Base-by-base conservation (phyloP, 2,113 vertebrate species). In the Notiomystis cincta region DNA sequence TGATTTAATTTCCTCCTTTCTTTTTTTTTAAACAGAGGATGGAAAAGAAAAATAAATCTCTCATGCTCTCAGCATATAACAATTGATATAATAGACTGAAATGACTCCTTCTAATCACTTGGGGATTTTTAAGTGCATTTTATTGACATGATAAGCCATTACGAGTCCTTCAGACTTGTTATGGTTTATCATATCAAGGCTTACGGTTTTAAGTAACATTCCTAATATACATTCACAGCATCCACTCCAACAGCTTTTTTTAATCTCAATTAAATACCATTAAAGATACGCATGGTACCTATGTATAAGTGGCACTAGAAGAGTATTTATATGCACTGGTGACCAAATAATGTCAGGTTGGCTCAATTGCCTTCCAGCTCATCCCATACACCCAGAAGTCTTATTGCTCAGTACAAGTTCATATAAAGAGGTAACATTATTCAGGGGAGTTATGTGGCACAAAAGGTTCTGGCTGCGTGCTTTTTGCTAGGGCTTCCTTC, bases 61-160 rank as follows among this genome's bases (percentile, higher is more conserved):
- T 87, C 61, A 77, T 73, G 81, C 72, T 86, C 87, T 97, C 92
- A 93, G 64, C 83, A 54, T 95, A 81, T 58, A 95, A 72, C 69
- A 90, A 82, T 96, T 95, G 85, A 94, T 96, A 92, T 89, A 91
- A 95, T 92, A 95, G 91, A 95, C 90, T 84, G 87, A 93, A 96
- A 95, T 94, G 95, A 89, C 66, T 96, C 82, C 81, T 95, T 92
- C 91, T 91, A 96, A 96, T 95, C 95, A 95, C 93, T 77, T 75
- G 93, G 93, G 96, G 92, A 95, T 96, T 97, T 96, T 96, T 93
- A 97, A 97, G 92, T 96, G 95, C 94, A 95, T 97, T 95, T 94
- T 95, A 97, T 96, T 96, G 97, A 97, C 93, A 91, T 94, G 94
- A 94, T 95, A 95, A 94, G 90, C 94, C 93, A 95, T 96, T 96